Base-by-base conservation (phyloP, 2,888 invertebrate genomes). In the Petrolisthes manimaculis region DNA sequence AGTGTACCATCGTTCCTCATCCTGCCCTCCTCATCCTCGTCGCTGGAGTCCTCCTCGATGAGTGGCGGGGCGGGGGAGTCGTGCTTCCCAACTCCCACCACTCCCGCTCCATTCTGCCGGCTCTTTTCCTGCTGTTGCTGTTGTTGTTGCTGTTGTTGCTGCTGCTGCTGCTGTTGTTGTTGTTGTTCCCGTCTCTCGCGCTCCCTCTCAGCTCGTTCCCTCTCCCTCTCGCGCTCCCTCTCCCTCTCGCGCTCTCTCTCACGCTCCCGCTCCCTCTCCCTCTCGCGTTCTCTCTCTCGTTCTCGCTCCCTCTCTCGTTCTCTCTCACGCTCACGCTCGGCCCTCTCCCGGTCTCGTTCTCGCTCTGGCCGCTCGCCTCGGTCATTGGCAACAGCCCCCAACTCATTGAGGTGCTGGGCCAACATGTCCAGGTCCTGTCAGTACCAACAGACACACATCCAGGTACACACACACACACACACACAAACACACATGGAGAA, bases 361-460 rank as follows among this genome's bases (percentile, higher is more conserved):
- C 88, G 79, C 80, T 90, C 85, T 82, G 89, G 83, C 37, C 84
- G 83, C 51, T 88, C 88, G 21, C 86, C 89, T 75, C 86, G 55
- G 75, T 88, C 88, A 61, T 84, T 84, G 24, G 83, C 84, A 67
- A 88, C 86, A 92, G 96, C 96, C 92, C 97, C 98, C 93, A 99
- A 95, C 94, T 98, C 97, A 94, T 97, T 98, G 93, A 99, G 95
- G 94, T 99, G 98, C 92, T 97, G 97, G 91, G 98, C 99, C 93
- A 99, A 94, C 93, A 96, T 96, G 94, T 99, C 99, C 95, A 99
- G 95, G 94, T 99, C 98, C 97, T 98, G 94, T 91, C 14, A 61
- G 21, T 71, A 21, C 21, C 14, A 71, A 71, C n/a, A 71, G 1
- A 37, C 37, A 37, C 37, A 37, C 37, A 37, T 37, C 37, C 37